These are phyloP conservation scores for Reticulitermes lucifugus DNA, from an alignment of 2,888 invertebrate genomes.

Conservation along the genomic window DNA sequence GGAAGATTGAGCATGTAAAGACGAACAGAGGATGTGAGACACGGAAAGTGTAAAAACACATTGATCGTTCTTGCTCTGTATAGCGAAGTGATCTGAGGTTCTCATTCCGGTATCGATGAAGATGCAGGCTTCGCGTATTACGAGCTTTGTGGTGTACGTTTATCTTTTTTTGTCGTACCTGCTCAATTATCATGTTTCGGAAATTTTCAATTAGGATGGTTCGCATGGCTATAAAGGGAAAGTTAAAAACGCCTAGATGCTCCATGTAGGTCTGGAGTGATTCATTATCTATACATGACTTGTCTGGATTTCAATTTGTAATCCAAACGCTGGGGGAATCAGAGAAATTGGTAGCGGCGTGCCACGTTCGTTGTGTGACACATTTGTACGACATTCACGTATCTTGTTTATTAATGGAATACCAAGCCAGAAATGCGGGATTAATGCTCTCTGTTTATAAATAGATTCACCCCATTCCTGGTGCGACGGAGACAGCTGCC, in stretches of 20 bases:
- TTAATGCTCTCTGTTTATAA: not conserved
- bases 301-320: conserved; percentile 26
- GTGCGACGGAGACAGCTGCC: too few relatives aligned
- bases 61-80: too few relatives aligned
- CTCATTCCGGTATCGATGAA: too few relatives aligned
- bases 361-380: too few relatives aligned
- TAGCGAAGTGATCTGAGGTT: too few relatives aligned
- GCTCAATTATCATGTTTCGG: not conserved
- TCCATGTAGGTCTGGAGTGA: not conserved
- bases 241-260: too few relatives aligned
- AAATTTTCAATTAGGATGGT: not conserved
- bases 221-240: too few relatives aligned
- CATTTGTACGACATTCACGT: not conserved
- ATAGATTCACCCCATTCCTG: not conserved
- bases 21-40: too few relatives aligned
- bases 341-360: not conserved
- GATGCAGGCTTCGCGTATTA: too few relatives aligned
- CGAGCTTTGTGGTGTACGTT: too few relatives aligned
- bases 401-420: conserved; percentile 17
- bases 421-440: not conserved
- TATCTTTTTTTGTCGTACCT: too few relatives aligned
- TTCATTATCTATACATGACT: not conserved
- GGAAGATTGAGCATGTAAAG: not conserved
- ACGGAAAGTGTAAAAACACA: too few relatives aligned
- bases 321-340: not conserved